Evolutionary conservation across 2,113 vertebrate species (phyloP).

Genomic region (Phaethon lepturus): DNA sequence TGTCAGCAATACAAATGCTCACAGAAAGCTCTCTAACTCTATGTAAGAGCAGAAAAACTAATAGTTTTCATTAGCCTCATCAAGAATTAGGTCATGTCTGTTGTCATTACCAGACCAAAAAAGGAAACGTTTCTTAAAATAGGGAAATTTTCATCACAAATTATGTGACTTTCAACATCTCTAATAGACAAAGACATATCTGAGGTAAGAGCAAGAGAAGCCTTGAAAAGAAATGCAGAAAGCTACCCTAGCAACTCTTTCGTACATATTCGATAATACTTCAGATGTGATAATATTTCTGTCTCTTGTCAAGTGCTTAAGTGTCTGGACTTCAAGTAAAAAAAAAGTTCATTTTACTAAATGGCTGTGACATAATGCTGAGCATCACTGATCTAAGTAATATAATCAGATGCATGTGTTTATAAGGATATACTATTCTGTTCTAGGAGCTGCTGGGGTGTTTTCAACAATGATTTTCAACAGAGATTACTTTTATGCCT

Average conservation of each 20-base stretch:
- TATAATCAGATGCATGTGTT: neutral
- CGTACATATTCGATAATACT: neutral
- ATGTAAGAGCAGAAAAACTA: neutral
- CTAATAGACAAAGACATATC: neutral
- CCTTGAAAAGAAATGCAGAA: neutral
- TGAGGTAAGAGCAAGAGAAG: neutral
- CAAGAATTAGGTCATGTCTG: neutral
- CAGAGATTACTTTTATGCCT: neutral
- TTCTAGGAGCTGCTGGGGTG: neutral
- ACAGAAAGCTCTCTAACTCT: neutral
- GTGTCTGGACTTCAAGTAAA: neutral
- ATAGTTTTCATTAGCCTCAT: neutral
- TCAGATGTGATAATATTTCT: neutral
- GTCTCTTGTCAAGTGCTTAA: neutral
- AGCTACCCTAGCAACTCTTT: neutral
- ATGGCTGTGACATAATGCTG: neutral
- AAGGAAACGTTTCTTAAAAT: neutral
- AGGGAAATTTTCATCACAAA: neutral
- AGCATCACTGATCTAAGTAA: neutral
- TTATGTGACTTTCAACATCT: neutral
- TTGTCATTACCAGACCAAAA: neutral
- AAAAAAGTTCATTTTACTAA: neutral
- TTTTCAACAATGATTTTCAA: neutral
- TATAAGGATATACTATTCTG: neutral
- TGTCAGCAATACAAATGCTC: neutral